phyloP scores from a whole-genome alignment of 2,113 vertebrate genomes.

The Gorilla gorilla region DNA sequence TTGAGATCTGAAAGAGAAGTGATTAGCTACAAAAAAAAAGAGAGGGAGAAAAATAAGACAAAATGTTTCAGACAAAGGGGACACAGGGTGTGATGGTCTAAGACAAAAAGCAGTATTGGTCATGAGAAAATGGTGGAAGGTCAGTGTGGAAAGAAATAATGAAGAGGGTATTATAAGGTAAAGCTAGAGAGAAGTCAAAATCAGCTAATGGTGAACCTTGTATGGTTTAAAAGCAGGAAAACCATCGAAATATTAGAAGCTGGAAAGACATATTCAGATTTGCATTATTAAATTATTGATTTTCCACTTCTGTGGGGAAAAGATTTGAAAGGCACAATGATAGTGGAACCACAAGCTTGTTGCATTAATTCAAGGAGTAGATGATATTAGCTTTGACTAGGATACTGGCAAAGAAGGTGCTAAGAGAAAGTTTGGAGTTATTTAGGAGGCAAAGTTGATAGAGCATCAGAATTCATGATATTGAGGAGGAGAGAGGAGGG shows the following conservation, averaged over 20 bases:
- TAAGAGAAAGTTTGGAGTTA: not conserved
- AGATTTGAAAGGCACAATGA: not conserved
- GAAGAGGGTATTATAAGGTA: not conserved
- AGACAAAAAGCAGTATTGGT: not conserved
- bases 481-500: not conserved
- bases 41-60: not conserved
- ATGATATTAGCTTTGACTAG: not conserved
- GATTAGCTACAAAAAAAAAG: not conserved
- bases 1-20: not conserved
- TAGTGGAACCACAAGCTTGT: not conserved
- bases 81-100: not conserved
- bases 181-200: not conserved
- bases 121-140: not conserved
- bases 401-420: slow-evolving; percentile 12
- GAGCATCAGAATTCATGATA: not conserved
- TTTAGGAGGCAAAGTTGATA: slow-evolving; percentile 32
- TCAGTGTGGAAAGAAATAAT: not conserved
- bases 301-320: not conserved
- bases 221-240: not conserved
- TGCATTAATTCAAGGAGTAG: not conserved
- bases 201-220: not conserved
- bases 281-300: not conserved
- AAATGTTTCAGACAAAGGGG: not conserved
- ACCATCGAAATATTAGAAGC: not conserved
- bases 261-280: not conserved